These are phyloP conservation scores for Ursus arctos DNA, from an alignment of 2,113 vertebrate genomes.

Conservation along the genomic window DNA sequence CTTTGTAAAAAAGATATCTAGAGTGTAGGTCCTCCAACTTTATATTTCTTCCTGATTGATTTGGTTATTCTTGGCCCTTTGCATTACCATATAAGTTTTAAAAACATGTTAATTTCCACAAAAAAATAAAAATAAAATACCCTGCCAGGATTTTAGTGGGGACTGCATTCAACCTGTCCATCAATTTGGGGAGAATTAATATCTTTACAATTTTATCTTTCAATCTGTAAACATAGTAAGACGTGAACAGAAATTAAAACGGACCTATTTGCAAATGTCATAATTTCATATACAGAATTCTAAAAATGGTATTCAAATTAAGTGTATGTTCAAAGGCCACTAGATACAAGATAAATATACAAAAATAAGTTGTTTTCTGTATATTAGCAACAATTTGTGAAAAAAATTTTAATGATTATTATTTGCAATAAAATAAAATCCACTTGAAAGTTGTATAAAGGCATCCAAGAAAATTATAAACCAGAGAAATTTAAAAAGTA, in stretches of 20 bases:
- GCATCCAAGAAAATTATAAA: neutral
- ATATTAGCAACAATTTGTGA: neutral
- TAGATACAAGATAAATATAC: neutral
- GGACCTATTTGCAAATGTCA: neutral
- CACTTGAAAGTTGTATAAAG: neutral
- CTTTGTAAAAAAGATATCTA: no score
- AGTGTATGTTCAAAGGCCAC: neutral
- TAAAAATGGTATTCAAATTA: neutral
- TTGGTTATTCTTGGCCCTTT: no score
- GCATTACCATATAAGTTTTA: neutral
- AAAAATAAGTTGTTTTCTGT: neutral
- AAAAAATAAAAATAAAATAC: neutral
- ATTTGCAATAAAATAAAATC: neutral
- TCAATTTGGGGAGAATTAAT: no score
- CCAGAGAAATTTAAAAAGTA: neutral
- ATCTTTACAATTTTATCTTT: neutral
- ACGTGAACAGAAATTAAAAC: slow-evolving; percentile 6
- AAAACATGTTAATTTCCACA: neutral
- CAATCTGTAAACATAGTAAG: neutral
- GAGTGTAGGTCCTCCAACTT: no score
- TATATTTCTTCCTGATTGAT: no score
- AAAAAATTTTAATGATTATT: neutral
- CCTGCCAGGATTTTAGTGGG: neutral
- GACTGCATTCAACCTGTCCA: neutral
- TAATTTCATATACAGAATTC: neutral